Percentiles rank a stretch among this genome's conserved stretches.
Evolutionary conservation across 2,888 invertebrate species (phyloP).

Genomic region (Eupithecia tripunctaria): DNA sequence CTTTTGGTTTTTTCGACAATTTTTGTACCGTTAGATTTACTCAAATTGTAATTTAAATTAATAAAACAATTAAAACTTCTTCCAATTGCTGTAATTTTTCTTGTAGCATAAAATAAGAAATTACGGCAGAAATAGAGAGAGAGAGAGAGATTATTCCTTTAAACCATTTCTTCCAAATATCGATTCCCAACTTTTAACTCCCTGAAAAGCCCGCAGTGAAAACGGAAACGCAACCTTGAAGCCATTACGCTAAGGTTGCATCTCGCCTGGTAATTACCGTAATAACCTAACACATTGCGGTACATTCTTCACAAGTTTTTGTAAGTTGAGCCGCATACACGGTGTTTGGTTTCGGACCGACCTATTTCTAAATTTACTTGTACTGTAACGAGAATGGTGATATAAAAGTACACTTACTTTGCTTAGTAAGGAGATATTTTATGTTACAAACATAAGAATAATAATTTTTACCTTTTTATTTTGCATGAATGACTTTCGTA

Average conservation of each 20-base stretch:
- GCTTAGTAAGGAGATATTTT: too few relatives aligned
- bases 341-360: neutral
- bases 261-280: constrained; percentile 23
- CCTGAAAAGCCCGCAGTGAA: neutral
- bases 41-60: too few relatives aligned
- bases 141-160: neutral
- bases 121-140: neutral
- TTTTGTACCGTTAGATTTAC: too few relatives aligned
- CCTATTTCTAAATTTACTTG: neutral
- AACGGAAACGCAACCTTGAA: constrained; percentile 11
- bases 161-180: neutral
- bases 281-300: constrained; percentile 29
- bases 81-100: neutral
- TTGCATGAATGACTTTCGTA: too few relatives aligned
- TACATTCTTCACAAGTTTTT: constrained; percentile 30
- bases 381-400: neutral
- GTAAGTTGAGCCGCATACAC: constrained; percentile 13
- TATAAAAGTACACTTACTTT: too few relatives aligned
- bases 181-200: neutral
- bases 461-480: too few relatives aligned
- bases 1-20: too few relatives aligned
- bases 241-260: constrained; percentile 3
- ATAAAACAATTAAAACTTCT: too few relatives aligned
- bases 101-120: neutral
- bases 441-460: too few relatives aligned